phyloP scores from a whole-genome alignment of 1,140 invertebrate species.

The Drosophila leontia region DNA sequence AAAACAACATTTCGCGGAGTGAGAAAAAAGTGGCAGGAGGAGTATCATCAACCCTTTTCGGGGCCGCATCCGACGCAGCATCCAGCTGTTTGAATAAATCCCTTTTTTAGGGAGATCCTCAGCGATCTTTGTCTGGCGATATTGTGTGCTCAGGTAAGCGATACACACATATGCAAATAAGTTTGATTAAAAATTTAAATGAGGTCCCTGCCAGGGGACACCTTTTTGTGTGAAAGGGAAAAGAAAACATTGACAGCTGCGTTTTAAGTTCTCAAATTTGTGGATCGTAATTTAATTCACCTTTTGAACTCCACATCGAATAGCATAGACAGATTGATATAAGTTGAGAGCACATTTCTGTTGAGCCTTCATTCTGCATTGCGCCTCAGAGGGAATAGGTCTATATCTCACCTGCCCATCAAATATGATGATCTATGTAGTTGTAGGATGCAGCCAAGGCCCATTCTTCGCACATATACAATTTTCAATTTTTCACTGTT shows the following conservation, averaged over 20 bases:
- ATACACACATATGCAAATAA: constrained; percentile 66
- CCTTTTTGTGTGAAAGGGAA: constrained; percentile 25
- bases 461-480: constrained; percentile 56
- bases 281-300: constrained; percentile 59
- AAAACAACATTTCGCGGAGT: constrained; percentile 66
- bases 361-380: constrained; percentile 5
- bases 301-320: constrained; percentile 59
- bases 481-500: constrained; percentile 81
- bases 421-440: constrained; percentile 1
- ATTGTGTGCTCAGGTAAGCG: constrained; percentile 63
- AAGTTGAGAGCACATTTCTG: not conserved
- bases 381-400: not conserved
- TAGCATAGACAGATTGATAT: constrained; percentile 1
- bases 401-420: constrained; percentile 9
- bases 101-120: constrained; percentile 15
- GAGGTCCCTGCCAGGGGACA: constrained; percentile 39
- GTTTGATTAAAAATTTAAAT: constrained; percentile 82
- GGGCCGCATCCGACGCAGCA: constrained; percentile 30
- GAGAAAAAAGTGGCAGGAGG: constrained; percentile 5
- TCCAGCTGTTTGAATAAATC: constrained; percentile 57
- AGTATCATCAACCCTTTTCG: constrained; percentile 64
- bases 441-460: too few species aligned
- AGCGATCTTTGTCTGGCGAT: constrained; percentile 70
- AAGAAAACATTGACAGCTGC: constrained; percentile 59
- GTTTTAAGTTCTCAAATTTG: constrained; percentile 53